Conservation (phyloP, 1,140 invertebrate species). For the Acyrthosiphon pisum region DNA sequence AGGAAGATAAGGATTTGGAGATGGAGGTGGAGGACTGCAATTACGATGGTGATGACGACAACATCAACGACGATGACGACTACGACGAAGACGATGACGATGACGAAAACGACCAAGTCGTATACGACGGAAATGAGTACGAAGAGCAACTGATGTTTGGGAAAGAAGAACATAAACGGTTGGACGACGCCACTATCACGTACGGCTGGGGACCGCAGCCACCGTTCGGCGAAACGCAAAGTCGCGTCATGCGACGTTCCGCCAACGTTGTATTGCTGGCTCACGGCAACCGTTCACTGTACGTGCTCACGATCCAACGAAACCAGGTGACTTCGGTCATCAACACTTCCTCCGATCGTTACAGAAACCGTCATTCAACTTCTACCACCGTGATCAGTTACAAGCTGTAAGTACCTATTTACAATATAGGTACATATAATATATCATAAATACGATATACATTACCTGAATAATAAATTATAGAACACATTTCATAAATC, state of each 20-base stretch:
- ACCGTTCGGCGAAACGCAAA: background rate
- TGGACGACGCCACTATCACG: background rate
- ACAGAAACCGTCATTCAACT: background rate
- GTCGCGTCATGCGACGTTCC: background rate
- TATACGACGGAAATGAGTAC: background rate
- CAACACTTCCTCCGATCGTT: too few species aligned
- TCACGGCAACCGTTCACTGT: conserved; percentile 10
- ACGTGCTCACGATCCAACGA: conserved; percentile 4
- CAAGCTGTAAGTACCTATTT: conserved; percentile 2
- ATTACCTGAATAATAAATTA: background rate
- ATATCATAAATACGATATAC: background rate
- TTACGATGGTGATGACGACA: background rate
- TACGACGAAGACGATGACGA: background rate
- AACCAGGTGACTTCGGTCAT: background rate
- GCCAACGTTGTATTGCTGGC: conserved; percentile 29
- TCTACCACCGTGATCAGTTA: background rate
- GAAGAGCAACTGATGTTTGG: background rate
- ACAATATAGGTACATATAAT: too few species aligned
- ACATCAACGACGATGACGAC: background rate
- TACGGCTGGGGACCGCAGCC: background rate
- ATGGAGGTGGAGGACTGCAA: background rate
- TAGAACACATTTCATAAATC: background rate
- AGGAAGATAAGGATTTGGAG: background rate
- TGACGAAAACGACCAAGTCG: background rate
- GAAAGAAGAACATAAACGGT: background rate